A percentile compares a stretch with the other conserved stretches of the same genome.
phyloP scores from a whole-genome alignment of 2,113 vertebrate genomes.

The Halcyon malimbica region DNA sequence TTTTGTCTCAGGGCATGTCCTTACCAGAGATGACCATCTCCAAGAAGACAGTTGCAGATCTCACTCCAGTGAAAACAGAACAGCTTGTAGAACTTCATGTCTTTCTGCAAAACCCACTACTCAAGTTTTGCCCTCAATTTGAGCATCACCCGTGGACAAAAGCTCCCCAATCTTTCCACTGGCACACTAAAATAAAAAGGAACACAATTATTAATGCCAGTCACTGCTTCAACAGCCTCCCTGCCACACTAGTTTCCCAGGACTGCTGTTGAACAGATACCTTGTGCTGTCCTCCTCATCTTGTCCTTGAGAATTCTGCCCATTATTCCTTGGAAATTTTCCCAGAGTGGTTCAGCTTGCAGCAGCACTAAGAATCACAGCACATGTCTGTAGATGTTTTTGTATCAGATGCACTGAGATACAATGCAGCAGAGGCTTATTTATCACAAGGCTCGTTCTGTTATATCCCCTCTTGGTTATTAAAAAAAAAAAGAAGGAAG shows the following conservation, averaged over 20 bases:
- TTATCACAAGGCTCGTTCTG: not conserved
- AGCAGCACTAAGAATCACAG: not conserved
- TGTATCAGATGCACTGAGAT: not conserved
- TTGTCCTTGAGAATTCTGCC: slow-evolving; percentile 33
- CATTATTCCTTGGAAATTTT: slow-evolving; percentile 39
- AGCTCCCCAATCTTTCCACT: not conserved
- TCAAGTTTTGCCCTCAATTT: not conserved
- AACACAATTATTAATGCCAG: not conserved
- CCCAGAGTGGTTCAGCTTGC: slow-evolving; percentile 31
- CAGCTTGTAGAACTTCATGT: not conserved
- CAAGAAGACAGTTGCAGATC: not conserved
- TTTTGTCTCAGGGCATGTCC: not conserved
- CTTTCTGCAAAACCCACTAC: not conserved
- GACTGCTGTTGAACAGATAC: not conserved
- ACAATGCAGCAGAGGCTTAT: not conserved
- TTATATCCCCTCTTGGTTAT: not conserved
- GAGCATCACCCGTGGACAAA: not conserved
- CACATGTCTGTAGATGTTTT: not conserved
- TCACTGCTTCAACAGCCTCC: not conserved
- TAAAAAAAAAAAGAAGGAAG: not conserved
- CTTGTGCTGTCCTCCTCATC: not conserved
- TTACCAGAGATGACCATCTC: not conserved
- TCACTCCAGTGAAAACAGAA: not conserved
- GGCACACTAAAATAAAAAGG: not conserved
- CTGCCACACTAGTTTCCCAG: not conserved